Conservation (phyloP, 2,888 invertebrate genomes). For the Acholoe squamosa region DNA sequence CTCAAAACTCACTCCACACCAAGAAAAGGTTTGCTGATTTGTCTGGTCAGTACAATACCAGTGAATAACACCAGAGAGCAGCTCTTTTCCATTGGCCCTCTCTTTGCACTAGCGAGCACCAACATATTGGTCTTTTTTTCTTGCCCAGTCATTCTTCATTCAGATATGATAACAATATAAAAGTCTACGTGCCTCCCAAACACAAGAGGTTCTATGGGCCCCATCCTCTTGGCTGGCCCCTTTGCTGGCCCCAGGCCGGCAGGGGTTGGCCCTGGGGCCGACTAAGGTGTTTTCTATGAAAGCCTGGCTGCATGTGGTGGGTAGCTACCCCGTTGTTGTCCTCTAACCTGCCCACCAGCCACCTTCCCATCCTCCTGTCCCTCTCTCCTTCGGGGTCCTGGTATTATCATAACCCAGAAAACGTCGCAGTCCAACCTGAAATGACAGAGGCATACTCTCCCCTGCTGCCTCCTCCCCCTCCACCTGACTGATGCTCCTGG, state of each 20-base stretch:
- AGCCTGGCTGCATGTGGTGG: constrained; percentile 35
- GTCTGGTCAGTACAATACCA: too few species aligned
- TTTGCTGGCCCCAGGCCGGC: background rate
- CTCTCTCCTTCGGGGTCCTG: background rate
- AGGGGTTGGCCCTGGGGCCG: constrained; percentile 14
- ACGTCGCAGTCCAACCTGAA: constrained; percentile 9
- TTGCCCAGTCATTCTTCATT: background rate
- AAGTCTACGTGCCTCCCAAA: background rate
- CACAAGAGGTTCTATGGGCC: background rate
- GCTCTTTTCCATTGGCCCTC: too few species aligned
- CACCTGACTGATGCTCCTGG: background rate
- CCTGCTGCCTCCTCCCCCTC: background rate
- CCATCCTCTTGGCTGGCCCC: background rate
- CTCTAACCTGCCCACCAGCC: background rate
- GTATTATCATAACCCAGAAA: constrained; percentile 61
- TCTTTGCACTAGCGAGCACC: too few species aligned
- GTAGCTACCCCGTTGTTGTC: background rate
- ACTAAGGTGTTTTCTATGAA: constrained; percentile 40
- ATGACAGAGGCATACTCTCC: constrained; percentile 10
- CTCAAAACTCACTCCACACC: too few species aligned
- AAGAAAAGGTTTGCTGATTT: too few species aligned
- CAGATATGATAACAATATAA: background rate
- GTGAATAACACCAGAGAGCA: too few species aligned
- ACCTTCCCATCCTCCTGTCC: background rate
- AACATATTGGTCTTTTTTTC: too few species aligned